Percentiles rank a stretch among this genome's conserved stretches.
phyloP scores from a whole-genome alignment of 1,140 invertebrate genomes.

The Euura saliciscinereae region DNA sequence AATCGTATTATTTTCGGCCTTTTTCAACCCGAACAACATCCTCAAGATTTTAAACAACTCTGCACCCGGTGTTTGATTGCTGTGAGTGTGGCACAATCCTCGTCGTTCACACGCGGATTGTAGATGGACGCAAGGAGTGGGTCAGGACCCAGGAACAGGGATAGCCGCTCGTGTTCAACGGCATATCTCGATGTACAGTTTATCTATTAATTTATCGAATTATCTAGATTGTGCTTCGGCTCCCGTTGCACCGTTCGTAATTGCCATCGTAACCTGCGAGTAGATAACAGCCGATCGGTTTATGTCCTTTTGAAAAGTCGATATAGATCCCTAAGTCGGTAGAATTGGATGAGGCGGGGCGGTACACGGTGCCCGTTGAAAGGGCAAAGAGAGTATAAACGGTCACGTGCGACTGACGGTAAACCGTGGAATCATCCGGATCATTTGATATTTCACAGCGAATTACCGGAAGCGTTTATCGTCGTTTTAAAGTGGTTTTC shows the following conservation, averaged over 20 bases:
- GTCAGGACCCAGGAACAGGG: slow-evolving; percentile 2
- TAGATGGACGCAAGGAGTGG: background rate
- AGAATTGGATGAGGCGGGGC: no score
- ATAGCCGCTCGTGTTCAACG: background rate
- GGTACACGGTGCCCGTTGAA: no score
- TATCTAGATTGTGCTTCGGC: background rate
- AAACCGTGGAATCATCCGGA: background rate
- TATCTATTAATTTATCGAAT: slow-evolving; percentile 8
- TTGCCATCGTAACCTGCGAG: background rate
- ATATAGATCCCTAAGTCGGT: no score
- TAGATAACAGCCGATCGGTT: background rate
- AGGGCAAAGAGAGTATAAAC: no score
- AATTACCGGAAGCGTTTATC: slow-evolving; percentile 2
- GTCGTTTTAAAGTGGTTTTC: no score
- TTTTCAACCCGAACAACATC: no score
- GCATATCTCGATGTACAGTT: background rate
- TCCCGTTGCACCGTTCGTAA: background rate
- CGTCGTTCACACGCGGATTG: background rate
- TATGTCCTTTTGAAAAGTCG: background rate
- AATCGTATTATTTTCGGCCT: no score
- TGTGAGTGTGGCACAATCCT: no score
- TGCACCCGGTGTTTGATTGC: no score
- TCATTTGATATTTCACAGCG: slow-evolving; percentile 7
- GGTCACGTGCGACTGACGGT: background rate
- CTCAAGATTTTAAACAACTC: no score